These are phyloP conservation scores for Operophtera brumata DNA, from an alignment of 2,888 invertebrate species.

Conservation along the genomic window DNA sequence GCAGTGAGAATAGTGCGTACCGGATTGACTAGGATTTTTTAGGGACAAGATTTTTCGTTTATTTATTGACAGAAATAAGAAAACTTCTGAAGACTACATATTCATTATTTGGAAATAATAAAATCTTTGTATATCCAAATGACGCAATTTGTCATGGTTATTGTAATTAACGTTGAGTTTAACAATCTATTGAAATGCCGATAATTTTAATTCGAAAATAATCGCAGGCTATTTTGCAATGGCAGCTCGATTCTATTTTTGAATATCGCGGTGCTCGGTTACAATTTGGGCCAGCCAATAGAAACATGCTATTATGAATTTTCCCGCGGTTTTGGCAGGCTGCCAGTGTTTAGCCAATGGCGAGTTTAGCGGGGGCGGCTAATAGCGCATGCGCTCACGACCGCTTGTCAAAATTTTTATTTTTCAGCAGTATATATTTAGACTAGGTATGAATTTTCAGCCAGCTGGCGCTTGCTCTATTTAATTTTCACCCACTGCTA, in stretches of 20 bases:
- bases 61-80: background rate
- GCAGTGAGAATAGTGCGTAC: conserved; percentile 45
- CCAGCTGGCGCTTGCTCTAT: conserved; percentile 31
- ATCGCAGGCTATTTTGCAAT: conserved; percentile 46
- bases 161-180: background rate
- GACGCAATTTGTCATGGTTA: background rate
- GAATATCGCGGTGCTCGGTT: conserved; percentile 79
- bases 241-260: conserved; percentile 70
- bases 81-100: background rate
- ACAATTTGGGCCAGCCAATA: conserved; percentile 66
- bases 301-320: conserved; percentile 54
- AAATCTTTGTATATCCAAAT: too few species aligned
- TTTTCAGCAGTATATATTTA: conserved; percentile 51
- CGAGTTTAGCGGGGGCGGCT: conserved; percentile 54
- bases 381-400: conserved; percentile 53
- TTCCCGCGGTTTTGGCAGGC: conserved; percentile 74
- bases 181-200: background rate
- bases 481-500: background rate
- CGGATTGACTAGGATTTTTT: conserved; percentile 11
- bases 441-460: conserved; percentile 38
- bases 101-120: background rate
- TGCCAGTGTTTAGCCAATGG: conserved; percentile 70
- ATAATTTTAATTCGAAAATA: background rate
- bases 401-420: conserved; percentile 45
- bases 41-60: conserved; percentile 7